phyloP scores from a whole-genome alignment of 2,888 invertebrate species.

The Steinernema carpocapsae region DNA sequence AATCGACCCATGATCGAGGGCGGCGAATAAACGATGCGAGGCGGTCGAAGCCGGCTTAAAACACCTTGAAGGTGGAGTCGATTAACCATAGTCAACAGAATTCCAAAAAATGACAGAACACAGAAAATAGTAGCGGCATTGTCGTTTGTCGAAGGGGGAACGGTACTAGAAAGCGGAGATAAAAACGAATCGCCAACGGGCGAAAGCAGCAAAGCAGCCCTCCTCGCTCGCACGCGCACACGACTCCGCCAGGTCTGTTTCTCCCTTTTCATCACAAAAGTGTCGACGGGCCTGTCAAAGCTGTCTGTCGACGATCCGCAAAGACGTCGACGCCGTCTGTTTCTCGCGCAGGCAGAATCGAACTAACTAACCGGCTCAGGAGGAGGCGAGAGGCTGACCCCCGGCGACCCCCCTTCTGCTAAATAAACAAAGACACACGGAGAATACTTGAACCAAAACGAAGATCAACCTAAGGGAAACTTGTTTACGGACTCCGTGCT shows the following conservation, averaged over 20 bases:
- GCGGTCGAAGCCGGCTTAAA: background rate
- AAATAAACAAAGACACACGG: constrained; percentile 29
- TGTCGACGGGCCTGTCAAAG: constrained; percentile 8
- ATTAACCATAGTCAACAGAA: background rate
- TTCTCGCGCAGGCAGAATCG: constrained; percentile 4
- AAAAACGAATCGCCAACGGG: constrained; percentile 9
- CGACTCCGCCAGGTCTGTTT: too few species aligned
- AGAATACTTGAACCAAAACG: constrained; percentile 1
- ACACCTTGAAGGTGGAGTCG: background rate
- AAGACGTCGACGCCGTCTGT: constrained; percentile 9
- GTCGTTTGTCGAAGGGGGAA: background rate
- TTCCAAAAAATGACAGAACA: background rate
- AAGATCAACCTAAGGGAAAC: background rate
- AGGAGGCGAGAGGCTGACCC: background rate
- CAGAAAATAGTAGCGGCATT: background rate
- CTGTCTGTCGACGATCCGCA: background rate
- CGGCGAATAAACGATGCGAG: background rate
- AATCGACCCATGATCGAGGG: background rate
- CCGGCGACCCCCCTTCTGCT: constrained; percentile 2
- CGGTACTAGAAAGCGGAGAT: constrained; percentile 7
- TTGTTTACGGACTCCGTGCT: background rate
- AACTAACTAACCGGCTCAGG: background rate
- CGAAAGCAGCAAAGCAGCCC: background rate
- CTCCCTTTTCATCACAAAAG: constrained; percentile 3
- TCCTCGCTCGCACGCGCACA: background rate